Conservation (phyloP, 2,888 invertebrate genomes). For the Capitulum mitella region DNA sequence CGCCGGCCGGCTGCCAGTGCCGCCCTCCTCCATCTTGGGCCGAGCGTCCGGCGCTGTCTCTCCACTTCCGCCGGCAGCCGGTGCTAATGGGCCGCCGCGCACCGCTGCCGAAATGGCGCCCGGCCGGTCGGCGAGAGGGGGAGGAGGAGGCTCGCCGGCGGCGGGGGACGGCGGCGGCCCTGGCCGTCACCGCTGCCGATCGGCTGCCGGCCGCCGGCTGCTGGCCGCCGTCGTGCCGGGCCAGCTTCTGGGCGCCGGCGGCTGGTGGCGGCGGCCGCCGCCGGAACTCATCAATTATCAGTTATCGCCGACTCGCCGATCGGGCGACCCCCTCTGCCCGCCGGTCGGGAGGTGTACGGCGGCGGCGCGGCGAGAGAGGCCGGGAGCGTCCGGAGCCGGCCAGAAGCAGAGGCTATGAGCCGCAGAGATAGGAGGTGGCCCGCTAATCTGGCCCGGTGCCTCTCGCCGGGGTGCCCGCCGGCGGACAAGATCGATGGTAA, state of each 20-base stretch:
- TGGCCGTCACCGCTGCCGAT: not conserved
- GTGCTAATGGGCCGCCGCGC: not conserved
- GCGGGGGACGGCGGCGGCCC: not conserved
- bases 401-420: not conserved
- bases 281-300: slow-evolving; percentile 13
- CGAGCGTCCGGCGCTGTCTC: slow-evolving; percentile 2
- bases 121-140: not conserved
- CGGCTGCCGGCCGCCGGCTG: not conserved
- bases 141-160: not conserved
- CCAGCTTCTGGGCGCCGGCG: not conserved
- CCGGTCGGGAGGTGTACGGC: too few species aligned
- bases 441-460: slow-evolving; percentile 17
- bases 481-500: slow-evolving; percentile 7
- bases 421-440: not conserved
- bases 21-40: not conserved
- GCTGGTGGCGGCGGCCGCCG: not conserved
- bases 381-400: not conserved
- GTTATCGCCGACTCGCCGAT: not conserved
- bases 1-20: slow-evolving; percentile 11
- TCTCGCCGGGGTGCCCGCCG: not conserved
- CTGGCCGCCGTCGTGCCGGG: not conserved
- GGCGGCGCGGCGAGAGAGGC: not conserved
- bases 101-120: not conserved
- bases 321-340: too few species aligned
- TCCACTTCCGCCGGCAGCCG: not conserved